Percentiles rank a stretch among this genome's conserved stretches.
Conservation (phyloP, 2,797 vertebrate species). For the Sebastes hubbsi region DNA sequence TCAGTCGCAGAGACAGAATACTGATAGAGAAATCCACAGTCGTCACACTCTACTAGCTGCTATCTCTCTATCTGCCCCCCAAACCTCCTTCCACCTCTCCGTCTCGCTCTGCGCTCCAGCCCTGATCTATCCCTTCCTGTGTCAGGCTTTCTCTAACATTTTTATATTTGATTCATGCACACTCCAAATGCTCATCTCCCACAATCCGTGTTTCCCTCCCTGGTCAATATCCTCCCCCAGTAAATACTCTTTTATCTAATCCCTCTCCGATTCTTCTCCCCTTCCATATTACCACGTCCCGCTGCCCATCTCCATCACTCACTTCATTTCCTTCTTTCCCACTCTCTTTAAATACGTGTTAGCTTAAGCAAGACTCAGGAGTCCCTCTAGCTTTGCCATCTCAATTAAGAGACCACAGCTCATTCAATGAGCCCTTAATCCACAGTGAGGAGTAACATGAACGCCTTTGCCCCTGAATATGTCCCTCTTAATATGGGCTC, state of each 20-base stretch:
- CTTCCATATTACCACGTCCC: conserved; percentile 17
- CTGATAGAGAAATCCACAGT: conserved; percentile 74
- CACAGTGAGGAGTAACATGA: conserved; percentile 34
- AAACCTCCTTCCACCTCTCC: conserved; percentile 18
- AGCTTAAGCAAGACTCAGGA: conserved; percentile 55
- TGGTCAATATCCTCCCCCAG: conserved; percentile 34
- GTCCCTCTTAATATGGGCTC: conserved; percentile 39
- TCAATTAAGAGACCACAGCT: conserved; percentile 59
- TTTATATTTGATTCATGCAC: conserved; percentile 38
- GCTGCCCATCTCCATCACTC: conserved; percentile 29
- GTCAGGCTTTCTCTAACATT: conserved; percentile 34
- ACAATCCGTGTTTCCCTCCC: conserved; percentile 16
- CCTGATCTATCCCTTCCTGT: conserved; percentile 30
- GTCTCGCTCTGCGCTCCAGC: conserved; percentile 4
- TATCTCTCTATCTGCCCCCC: conserved; percentile 52
- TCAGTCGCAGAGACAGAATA: conserved; percentile 62
- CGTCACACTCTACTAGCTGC: conserved; percentile 63
- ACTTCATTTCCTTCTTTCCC: conserved; percentile 41
- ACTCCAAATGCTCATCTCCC: conserved; percentile 21
- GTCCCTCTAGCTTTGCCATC: conserved; percentile 54
- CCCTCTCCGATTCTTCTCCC: conserved; percentile 24
- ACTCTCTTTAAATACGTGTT: conserved; percentile 56
- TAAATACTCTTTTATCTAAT: conserved; percentile 53
- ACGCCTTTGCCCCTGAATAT: conserved; percentile 25
- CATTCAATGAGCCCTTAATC: conserved; percentile 58